Base-by-base conservation (phyloP, 2,797 vertebrate species). In the Rhinatrema bivittatum region DNA sequence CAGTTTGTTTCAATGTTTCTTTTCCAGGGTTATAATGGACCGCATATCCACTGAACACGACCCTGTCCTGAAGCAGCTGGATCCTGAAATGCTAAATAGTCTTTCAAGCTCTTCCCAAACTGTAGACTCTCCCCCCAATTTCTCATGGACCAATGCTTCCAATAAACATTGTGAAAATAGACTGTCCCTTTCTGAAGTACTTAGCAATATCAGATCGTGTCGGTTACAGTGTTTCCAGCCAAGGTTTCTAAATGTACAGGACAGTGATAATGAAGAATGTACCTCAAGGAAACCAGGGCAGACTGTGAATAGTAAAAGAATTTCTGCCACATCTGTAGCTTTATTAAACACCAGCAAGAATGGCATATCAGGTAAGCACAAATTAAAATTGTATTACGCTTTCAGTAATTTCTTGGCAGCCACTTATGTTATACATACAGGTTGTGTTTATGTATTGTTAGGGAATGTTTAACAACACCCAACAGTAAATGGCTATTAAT, bases 141-240 rank as follows among this genome's bases (percentile, higher is more conserved):
- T 74, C 62, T 79, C 76, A 75, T 70, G 84, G 82, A 85, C 83
- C 74, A 85, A 81, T 81, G 76, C 84, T 87, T 86, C 86, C 77
- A 85, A 37, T 79, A 87, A 84, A 75, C 71, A 4, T 70, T 86
- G 70, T 82, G 81, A 74, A 74, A 84, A 76, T 75, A 84, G 81
- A 79, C 77, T 84, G 56, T 90, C 88, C 50, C 82, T 94, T 57
- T 67, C 84, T 50, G 82, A 91, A 68, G 81, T 93, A 61, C 61
- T 95, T 70, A 88, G 81, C 78, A 91, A 91, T 85, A 93, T 95
- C 76, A 83, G 87, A 82, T 79, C 84, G 52, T 85, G 90, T 78
- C 84, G 91, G 79, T 88, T 87, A 76, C 86, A 86, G 70, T 93
- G 85, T 83, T 95, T 90, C 62, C 87, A 87, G 62, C 90, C 90